Base-by-base conservation (phyloP, 2,888 invertebrate genomes). In the Thysanoteuthis rhombus region DNA sequence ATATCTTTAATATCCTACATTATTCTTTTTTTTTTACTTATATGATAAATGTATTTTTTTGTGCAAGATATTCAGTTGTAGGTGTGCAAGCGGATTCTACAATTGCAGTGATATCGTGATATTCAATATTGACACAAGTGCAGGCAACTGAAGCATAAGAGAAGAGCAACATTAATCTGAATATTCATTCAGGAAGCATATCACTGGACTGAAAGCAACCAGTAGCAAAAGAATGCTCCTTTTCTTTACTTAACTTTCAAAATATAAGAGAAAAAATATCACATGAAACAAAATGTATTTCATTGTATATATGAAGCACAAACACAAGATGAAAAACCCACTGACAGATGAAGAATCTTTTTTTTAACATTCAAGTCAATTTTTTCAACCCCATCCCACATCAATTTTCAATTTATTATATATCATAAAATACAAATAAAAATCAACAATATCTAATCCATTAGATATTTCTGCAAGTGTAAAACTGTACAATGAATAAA, bases 151-250 rank as follows among this genome's bases (percentile, higher is more conserved):
- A 75, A 75, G 75, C 75, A 75, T 16, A 16, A 12, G 12, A n/a
- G 75, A 75, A 36, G 16, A 75, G n/a, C n/a, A 75, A 75, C 12
- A 36, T n/a, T 16, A 75, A 75, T 36, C n/a, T 75, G 16, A 75
- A 75, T 75, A 75, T n/a, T 75, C 75, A 75, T 75, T 75, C n/a
- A 75, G n/a, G 75, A 75, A 75, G n/a, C n/a, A 75, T 75, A 75
- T 75, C 52, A 52, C 52, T 52, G 52, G 52, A 52, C 52, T 52
- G 52, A 52, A 52, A 52, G 25, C 52, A 52, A 52, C 52, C 52
- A 52, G 52, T 52, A 52, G 52, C 52, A 52, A 52, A 52, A 52
- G 52, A 25, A 22, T 52, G 25, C 52, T 52, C 25, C 25, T 45
- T 52, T 52, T 52, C 25, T 52, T 22, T 25, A 47, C 1, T 47